A percentile compares a stretch with the other conserved stretches of the same genome.
These are phyloP conservation scores for Python bivittatus DNA, from an alignment of 2,113 vertebrate species.

Conservation along the genomic window DNA sequence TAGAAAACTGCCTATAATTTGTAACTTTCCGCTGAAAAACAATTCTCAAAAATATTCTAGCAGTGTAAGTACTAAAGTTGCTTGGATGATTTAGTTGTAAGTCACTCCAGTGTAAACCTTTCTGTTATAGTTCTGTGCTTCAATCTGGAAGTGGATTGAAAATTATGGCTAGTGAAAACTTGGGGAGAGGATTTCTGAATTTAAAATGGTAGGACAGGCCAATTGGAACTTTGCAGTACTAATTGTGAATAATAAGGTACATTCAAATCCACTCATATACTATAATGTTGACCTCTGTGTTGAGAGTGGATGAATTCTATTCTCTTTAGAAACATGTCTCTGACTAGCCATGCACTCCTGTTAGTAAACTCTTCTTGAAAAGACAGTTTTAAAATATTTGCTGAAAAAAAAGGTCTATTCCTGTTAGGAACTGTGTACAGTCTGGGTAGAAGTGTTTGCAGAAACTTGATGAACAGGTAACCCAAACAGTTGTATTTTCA, in stretches of 20 bases:
- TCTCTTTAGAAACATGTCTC: neutral
- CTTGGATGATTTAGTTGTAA: neutral
- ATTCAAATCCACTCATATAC: slow-evolving; percentile 38
- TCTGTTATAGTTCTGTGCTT: neutral
- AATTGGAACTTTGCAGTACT: slow-evolving; percentile 40
- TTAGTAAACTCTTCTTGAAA: slow-evolving; percentile 15
- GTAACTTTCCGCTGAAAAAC: slow-evolving; percentile 27
- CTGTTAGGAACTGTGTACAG: slow-evolving; percentile 20
- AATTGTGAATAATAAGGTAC: slow-evolving; percentile 35
- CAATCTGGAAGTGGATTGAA: neutral
- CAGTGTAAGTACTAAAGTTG: neutral
- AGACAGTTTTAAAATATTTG: slow-evolving; percentile 34
- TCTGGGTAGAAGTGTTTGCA: neutral
- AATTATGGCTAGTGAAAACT: neutral
- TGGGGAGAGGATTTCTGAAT: neutral
- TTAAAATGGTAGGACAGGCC: slow-evolving; percentile 30
- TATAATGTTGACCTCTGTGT: slow-evolving; percentile 25
- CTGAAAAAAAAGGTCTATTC: slow-evolving; percentile 30
- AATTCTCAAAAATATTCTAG: neutral
- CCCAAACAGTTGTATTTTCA: neutral
- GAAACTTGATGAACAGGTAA: neutral
- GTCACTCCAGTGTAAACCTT: neutral
- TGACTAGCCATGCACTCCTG: slow-evolving; percentile 21
- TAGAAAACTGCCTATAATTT: slow-evolving; percentile 38
- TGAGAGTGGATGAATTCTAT: neutral